These are phyloP conservation scores for Haliclona indistincta DNA, from an alignment of 37 sponge, comb jelly and placozoan species.

Conservation along the genomic window DNA sequence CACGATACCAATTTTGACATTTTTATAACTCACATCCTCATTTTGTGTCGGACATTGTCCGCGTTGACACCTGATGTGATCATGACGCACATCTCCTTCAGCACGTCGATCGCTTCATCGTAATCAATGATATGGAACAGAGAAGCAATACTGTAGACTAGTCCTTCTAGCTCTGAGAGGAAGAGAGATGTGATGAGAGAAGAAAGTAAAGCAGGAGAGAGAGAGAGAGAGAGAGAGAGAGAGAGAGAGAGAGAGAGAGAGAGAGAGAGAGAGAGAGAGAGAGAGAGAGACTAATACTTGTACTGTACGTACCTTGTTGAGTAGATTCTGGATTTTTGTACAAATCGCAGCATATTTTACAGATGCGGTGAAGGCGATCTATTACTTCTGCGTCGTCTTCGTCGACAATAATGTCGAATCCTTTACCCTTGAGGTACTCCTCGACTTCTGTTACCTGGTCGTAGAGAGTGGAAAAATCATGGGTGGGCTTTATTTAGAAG, in stretches of 20 bases:
- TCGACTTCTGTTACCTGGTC: slow-evolving; percentile 33
- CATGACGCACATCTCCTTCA: slow-evolving; percentile 21
- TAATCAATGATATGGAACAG: slow-evolving; percentile 49
- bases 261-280: background rate
- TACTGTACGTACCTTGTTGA: slow-evolving; percentile 24
- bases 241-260: slow-evolving; percentile 15
- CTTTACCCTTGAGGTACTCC: slow-evolving; percentile 53
- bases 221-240: slow-evolving; percentile 17
- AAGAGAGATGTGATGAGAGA: slow-evolving; percentile 5
- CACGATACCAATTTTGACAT: background rate
- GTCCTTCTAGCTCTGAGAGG: slow-evolving; percentile 53
- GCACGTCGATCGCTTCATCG: slow-evolving; percentile 5
- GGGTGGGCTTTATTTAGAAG: background rate
- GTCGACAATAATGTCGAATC: slow-evolving; percentile 7
- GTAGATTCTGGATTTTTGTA: slow-evolving; percentile 39
- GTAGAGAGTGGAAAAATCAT: background rate
- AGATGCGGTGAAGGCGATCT: slow-evolving; percentile 26
- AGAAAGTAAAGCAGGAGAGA: background rate
- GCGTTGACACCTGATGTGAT: background rate
- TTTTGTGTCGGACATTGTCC: background rate
- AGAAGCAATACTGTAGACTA: slow-evolving; percentile 61
- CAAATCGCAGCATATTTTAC: slow-evolving; percentile 28
- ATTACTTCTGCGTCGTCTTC: slow-evolving; percentile 23
- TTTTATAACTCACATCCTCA: background rate
- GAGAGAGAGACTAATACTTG: background rate